phyloP scores from a whole-genome alignment of 2,113 vertebrate species.

The Xenopus laevis region DNA sequence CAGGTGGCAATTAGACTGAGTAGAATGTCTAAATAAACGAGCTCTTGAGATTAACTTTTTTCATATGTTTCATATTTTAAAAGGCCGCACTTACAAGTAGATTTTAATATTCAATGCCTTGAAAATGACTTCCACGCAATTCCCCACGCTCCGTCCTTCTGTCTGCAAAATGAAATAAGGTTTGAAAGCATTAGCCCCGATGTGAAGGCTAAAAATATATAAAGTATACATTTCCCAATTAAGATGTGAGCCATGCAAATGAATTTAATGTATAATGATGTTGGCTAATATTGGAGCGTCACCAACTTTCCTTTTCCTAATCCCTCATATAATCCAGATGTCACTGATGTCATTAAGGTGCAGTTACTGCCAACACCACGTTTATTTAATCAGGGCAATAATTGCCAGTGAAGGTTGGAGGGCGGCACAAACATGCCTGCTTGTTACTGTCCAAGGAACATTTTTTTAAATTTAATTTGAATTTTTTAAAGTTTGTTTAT shows the following conservation, averaged over 20 bases:
- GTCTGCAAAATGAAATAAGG: conserved; percentile 19
- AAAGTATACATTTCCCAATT: conserved; percentile 28
- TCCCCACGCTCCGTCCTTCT: neutral
- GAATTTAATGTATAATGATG: conserved; percentile 37
- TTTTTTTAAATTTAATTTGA: neutral
- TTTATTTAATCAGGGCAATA: conserved; percentile 45
- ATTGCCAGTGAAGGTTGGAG: conserved; percentile 33
- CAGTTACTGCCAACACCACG: conserved; percentile 30
- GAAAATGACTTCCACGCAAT: neutral
- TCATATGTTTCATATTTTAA: too few relatives aligned
- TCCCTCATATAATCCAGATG: conserved; percentile 43
- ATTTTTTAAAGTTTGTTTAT: conserved; percentile 20
- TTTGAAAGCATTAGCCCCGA: conserved; percentile 26
- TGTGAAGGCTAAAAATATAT: conserved; percentile 22
- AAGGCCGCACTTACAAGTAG: neutral
- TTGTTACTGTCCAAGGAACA: conserved; percentile 17
- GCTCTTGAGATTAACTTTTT: too few relatives aligned
- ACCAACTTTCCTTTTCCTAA: conserved; percentile 21
- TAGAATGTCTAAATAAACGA: too few relatives aligned
- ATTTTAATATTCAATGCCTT: neutral
- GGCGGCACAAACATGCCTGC: conserved; percentile 32
- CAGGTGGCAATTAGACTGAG: too few relatives aligned
- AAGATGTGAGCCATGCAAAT: conserved; percentile 41
- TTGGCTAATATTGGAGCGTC: neutral
- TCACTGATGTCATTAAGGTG: conserved; percentile 40